Percentiles rank a stretch among this genome's conserved stretches.
Conservation (phyloP, 1,140 invertebrate species). For the Camponotus floridanus region DNA sequence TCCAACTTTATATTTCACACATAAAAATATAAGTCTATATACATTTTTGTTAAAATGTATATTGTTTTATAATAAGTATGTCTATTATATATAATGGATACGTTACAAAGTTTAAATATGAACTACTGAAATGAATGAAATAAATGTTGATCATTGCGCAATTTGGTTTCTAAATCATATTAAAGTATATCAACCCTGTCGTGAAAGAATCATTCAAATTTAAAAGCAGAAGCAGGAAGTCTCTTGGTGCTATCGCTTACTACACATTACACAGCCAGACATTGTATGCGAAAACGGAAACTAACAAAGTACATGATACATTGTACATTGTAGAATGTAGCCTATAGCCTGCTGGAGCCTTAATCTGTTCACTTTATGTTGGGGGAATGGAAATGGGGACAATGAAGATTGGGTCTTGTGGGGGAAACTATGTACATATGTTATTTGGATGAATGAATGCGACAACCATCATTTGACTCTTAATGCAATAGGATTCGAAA, state of each 20-base stretch:
- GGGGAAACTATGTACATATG: conserved; percentile 85
- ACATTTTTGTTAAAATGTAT: conserved; percentile 77
- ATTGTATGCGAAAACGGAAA: conserved; percentile 75
- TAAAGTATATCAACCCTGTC: conserved; percentile 42
- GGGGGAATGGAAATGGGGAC: conserved; percentile 57
- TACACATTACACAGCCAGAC: conserved; percentile 86
- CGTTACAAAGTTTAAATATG: conserved; percentile 77
- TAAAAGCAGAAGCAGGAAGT: conserved; percentile 65
- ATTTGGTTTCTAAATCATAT: conserved; percentile 72
- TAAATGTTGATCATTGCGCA: conserved; percentile 77
- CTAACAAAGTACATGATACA: conserved; percentile 83
- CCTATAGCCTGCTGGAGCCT: conserved; percentile 86
- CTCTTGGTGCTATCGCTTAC: conserved; percentile 84
- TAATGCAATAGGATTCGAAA: conserved; percentile 81
- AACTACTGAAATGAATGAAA: conserved; percentile 72
- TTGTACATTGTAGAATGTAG: conserved; percentile 86
- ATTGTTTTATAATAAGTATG: conserved; percentile 79
- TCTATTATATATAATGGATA: conserved; percentile 76
- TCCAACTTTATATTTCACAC: conserved; percentile 81
- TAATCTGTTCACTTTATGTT: conserved; percentile 86
- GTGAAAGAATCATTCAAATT: conserved; percentile 64
- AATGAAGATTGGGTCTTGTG: conserved; percentile 20
- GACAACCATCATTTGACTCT: conserved; percentile 82
- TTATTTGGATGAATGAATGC: conserved; percentile 85
- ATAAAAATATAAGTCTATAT: conserved; percentile 77